Evolutionary conservation across 1,140 invertebrate species (phyloP), one percentile per base, ranked within the genome.

Genomic region (Lucilia cuprina): DNA sequence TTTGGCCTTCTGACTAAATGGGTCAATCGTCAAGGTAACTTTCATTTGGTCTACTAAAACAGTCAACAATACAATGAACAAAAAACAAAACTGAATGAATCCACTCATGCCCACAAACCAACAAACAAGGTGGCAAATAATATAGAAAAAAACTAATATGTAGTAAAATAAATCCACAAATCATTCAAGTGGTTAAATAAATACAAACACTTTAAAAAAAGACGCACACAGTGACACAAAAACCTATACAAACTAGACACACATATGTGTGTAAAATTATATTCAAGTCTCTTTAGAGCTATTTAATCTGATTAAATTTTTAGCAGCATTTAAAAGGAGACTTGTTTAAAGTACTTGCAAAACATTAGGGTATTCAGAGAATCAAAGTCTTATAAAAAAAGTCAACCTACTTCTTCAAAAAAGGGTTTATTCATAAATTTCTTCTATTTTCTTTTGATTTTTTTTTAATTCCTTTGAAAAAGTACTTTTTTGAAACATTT

Each of bases 1-100:
- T 88, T 86, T 86, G 87, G 88, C 87, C 85, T 86, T 86, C 86
- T 89, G 87, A 86, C 87, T 89, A 89, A 88, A 89, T 89, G 84
- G 88, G 88, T 89, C 88, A 89, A 88, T 89, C 88, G 88, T 89
- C 88, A 89, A 89, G 88, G 88, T 89, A 89, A 89, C 88, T 89
- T 89, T 89, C 88, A 89, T 89, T 89, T 89, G 87, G 88, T 86
- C 86, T 87, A 86, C 87, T 87, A 88, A 88, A 88, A 30, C 25
- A 30, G 25, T 85, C 84, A 75, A 87, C 78, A 84, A 65, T 86
- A 86, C 87, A 87, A 88, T 85, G 85, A 85, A 85, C 87, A 87
- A 85, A 88, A 89, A 86, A 87, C 89, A 41, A 41, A 7, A 41
- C 41, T 41, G 25, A 30, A 30, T 41, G 25, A 30, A 30, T 30